Percentiles rank a stretch among this genome's conserved stretches.
phyloP scores from a whole-genome alignment of 2,888 invertebrate genomes.

The Deroplatys truncata region DNA sequence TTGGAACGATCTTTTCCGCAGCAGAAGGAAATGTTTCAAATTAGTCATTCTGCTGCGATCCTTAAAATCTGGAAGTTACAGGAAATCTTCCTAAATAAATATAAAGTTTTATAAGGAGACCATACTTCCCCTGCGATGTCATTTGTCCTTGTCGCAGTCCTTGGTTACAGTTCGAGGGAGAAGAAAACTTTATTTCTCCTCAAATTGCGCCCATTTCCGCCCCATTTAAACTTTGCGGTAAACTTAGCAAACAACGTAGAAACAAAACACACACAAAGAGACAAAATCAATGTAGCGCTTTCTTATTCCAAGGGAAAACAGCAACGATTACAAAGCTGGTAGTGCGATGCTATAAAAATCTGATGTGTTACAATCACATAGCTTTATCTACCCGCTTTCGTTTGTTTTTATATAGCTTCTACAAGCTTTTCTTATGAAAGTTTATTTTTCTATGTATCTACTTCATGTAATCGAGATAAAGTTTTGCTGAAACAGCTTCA shows the following conservation, averaged over 20 bases:
- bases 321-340: no score
- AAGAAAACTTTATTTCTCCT: background rate
- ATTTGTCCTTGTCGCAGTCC: background rate
- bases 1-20: background rate
- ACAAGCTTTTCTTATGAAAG: no score
- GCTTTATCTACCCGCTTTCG: no score
- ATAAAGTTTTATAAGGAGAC: background rate
- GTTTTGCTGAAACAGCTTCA: no score
- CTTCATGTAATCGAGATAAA: no score
- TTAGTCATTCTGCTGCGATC: background rate
- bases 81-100: background rate
- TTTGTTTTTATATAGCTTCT: no score
- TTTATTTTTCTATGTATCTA: no score
- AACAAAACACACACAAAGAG: background rate
- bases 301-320: background rate
- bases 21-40: background rate
- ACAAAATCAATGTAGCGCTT: background rate
- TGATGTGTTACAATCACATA: no score
- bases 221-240: slow-evolving; percentile 4
- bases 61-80: background rate
- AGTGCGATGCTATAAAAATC: no score
- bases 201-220: slow-evolving; percentile 1
- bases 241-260: background rate
- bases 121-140: background rate
- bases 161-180: background rate